These are phyloP conservation scores for Propithecus perrieri DNA, from an alignment of 2,797 vertebrate genomes.

Conservation along the genomic window DNA sequence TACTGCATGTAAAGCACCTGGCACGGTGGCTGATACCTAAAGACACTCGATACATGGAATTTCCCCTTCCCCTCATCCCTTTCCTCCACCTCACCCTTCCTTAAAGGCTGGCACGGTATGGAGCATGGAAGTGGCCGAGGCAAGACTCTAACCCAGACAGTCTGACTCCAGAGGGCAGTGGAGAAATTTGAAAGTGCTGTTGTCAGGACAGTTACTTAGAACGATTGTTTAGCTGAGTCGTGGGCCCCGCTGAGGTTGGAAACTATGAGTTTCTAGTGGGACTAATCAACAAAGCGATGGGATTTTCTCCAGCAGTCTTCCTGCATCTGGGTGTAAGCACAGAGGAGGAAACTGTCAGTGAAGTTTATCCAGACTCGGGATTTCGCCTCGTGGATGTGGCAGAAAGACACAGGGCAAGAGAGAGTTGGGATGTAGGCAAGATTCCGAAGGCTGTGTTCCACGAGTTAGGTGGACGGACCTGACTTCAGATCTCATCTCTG, in stretches of 20 bases:
- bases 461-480: neutral
- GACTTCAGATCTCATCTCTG: conserved; percentile 13
- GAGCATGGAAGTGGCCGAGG: conserved; percentile 14
- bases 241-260: conserved; percentile 60
- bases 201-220: conserved; percentile 55
- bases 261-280: conserved; percentile 63
- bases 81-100: conserved; percentile 50
- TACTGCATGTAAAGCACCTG: conserved; percentile 37
- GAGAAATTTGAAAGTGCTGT: conserved; percentile 63
- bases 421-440: conserved; percentile 20
- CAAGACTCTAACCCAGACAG: conserved; percentile 49
- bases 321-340: conserved; percentile 61
- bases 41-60: neutral
- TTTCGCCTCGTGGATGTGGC: conserved; percentile 55
- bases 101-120: conserved; percentile 13
- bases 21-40: neutral
- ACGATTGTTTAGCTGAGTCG: conserved; percentile 45
- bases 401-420: conserved; percentile 39
- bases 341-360: conserved; percentile 62
- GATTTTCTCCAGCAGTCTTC: conserved; percentile 61
- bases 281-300: conserved; percentile 68
- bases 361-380: conserved; percentile 56
- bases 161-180: conserved; percentile 59
- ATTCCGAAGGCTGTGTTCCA: conserved; percentile 14
- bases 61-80: conserved; percentile 28